Conservation (phyloP, 2,888 invertebrate genomes). For the Rhingia campestris region DNA sequence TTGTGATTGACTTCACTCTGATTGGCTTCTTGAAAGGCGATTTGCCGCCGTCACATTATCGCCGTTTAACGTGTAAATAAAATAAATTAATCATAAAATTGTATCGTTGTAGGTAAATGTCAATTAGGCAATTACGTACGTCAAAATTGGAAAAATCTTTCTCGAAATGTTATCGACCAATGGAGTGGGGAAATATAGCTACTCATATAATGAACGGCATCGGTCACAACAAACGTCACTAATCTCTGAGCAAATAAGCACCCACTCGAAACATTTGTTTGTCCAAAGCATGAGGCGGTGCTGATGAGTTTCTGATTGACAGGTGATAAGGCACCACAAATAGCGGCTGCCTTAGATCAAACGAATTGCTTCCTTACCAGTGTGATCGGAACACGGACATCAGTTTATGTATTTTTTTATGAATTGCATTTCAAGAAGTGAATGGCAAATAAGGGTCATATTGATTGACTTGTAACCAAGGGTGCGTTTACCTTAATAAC, state of each 20-base stretch:
- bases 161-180: constrained; percentile 40
- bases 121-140: constrained; percentile 67
- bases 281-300: constrained; percentile 39
- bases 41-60: constrained; percentile 24
- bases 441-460: constrained; percentile 22
- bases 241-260: constrained; percentile 65
- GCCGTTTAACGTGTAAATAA: constrained; percentile 28
- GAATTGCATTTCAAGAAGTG: constrained; percentile 17
- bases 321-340: constrained; percentile 72
- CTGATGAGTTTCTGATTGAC: constrained; percentile 75
- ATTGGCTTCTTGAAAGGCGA: constrained; percentile 37
- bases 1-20: constrained; percentile 25
- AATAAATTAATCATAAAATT: constrained; percentile 54
- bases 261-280: constrained; percentile 63
- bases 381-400: constrained; percentile 27
- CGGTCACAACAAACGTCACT: constrained; percentile 62
- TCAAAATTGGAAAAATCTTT: constrained; percentile 44
- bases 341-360: constrained; percentile 59
- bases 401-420: background rate
- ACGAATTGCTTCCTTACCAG: constrained; percentile 6
- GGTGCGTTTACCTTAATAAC: constrained; percentile 34
- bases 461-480: constrained; percentile 1
- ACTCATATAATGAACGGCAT: constrained; percentile 19
- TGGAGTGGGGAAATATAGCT: background rate
- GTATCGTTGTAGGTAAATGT: constrained; percentile 60